Evolutionary conservation across 1,140 invertebrate species (phyloP), one percentile per base, ranked within the genome.

Genomic region (Alviniconcha marisindica): DNA sequence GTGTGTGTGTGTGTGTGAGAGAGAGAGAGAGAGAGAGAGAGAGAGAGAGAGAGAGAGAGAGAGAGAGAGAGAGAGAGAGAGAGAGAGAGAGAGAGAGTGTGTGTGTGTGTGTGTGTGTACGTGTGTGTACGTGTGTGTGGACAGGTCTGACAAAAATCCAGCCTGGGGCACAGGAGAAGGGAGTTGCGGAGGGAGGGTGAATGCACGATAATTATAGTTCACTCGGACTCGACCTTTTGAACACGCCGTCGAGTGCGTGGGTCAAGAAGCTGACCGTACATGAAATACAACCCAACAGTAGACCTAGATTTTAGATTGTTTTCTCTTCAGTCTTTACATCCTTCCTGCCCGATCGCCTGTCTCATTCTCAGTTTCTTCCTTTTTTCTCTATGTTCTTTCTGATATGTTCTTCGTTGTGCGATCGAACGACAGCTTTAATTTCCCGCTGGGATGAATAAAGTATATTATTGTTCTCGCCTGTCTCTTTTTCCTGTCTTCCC

Each of bases 51-150:
- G n/a, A 66, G 28, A 66, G 63, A 66, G 28, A 33, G 63, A 66
- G 28, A 28, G 28, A 66, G n/a, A 66, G n/a, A 66, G 63, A 66
- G 28, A 66, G 63, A 28, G 28, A 66, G n/a, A 66, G 63, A 66
- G 3, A 4, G 28, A 33, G 63, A 66, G 28, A 33, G 63, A 66
- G 28, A 66, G 28, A 66, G 7, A 66, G 28, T 31, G 63, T 66
- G 60, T 66, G 60, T 66, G 60, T 28, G 60, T 66, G 60, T 28
- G 60, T 66, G 60, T 28, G 60, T 15, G 60, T 66, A 31, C 28
- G 14, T 66, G 60, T 66, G 14, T 66, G 60, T 66, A 31, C n/a
- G 14, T 66, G 28, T 66, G n/a, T n/a, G n/a, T n/a, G n/a, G n/a
- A n/a, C n/a, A n/a, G n/a, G n/a, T n/a, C n/a, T n/a, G n/a, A n/a